Evolutionary conservation across 1,140 invertebrate genomes (phyloP), one percentile per base, ranked within the genome.

Genomic region (Scaptomyza graminum): DNA sequence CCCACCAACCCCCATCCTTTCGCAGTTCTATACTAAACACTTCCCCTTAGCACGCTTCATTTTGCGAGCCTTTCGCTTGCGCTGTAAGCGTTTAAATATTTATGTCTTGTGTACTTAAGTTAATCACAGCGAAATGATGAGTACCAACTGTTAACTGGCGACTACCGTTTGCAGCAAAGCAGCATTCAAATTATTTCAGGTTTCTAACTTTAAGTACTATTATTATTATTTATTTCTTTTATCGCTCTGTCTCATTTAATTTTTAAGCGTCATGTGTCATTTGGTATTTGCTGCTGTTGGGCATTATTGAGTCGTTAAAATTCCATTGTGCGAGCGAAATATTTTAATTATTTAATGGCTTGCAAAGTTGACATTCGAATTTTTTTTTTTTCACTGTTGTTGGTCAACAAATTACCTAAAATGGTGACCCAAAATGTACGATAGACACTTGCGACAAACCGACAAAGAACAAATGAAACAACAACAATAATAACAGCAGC

Each of bases 81-180:
- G 52, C 67, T 61, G 56, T 67, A 16, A 76, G 79, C 79, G 75
- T 79, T 88, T 87, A 87, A 87, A 87, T 87, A 87, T 87, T 87
- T 87, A 87, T 87, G 82, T 76, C 78, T 87, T 88, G 79, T 88
- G 83, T 88, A 87, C 85, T 87, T 87, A 88, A 87, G 74, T 88
- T 87, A 87, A 87, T 87, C 82, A 82, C 82, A 82, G 76, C 83
- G 61, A 81, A 88, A 74, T 76, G 83, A 79, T 82, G 72, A 82
- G 78, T 56, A 44, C 47, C 82, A 77, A 80, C 76, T 79, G 71
- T 55, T 63, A 59, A 60, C 56, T 54, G 44, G 56, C 47, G 41
- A 57, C 55, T 63, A 59, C 55, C 52, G 13, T 67, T 54, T 63
- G 15, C 31, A 34, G 31, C 8, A 8, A 9, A 9, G 12, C 46